Percentiles rank a stretch among this genome's conserved stretches.
phyloP scores from a whole-genome alignment of 2,888 invertebrate genomes.

The Caenorhabditis sinica region DNA sequence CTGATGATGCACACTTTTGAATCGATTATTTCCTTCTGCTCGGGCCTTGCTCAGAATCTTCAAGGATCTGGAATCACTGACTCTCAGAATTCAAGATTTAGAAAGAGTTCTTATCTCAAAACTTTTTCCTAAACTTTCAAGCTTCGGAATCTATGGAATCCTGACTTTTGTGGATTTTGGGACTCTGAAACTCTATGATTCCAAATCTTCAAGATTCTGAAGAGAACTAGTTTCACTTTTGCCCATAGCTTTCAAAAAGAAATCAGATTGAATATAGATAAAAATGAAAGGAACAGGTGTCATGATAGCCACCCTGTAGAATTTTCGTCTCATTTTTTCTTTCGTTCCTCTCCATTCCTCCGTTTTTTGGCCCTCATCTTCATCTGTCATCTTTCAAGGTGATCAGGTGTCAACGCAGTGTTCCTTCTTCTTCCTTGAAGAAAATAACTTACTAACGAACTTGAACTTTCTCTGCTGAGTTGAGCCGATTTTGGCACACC shows the following conservation, averaged over 20 bases:
- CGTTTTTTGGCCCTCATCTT: not conserved
- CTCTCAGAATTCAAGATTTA: too few relatives aligned
- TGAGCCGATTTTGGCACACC: slow-evolving; percentile 11
- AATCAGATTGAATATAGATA: not conserved
- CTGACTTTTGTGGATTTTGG: too few relatives aligned
- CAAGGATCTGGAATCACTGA: too few relatives aligned
- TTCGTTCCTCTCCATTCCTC: not conserved
- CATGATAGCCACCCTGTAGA: slow-evolving; percentile 7
- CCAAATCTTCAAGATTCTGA: too few relatives aligned
- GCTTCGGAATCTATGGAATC: too few relatives aligned
- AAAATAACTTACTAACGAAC: slow-evolving; percentile 21
- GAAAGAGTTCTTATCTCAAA: too few relatives aligned
- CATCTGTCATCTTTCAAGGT: slow-evolving; percentile 11
- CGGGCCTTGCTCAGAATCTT: too few relatives aligned
- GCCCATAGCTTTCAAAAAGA: not conserved
- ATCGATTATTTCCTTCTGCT: slow-evolving; percentile 7
- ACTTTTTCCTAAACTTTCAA: too few relatives aligned
- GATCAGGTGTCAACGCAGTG: not conserved
- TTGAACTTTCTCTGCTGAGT: not conserved
- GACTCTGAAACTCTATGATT: too few relatives aligned
- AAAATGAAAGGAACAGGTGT: slow-evolving; percentile 6
- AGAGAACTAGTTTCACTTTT: too few relatives aligned
- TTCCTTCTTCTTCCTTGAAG: not conserved
- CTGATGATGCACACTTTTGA: not conserved
- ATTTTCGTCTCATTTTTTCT: not conserved